These are phyloP conservation scores for Ovis aries DNA, from an alignment of 2,113 vertebrate species.

Conservation along the genomic window DNA sequence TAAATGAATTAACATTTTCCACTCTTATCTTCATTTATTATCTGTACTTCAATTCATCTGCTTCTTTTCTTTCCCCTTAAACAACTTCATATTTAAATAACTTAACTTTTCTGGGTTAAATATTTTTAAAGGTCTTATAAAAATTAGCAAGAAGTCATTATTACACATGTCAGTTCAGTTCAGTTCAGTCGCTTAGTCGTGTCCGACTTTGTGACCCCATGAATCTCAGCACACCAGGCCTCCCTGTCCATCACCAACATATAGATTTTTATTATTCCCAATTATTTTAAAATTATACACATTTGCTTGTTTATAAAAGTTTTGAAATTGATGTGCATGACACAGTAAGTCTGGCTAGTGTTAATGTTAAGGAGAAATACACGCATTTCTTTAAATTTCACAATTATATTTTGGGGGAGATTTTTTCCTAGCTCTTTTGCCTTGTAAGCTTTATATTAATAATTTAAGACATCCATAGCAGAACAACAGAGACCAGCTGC, in stretches of 20 bases:
- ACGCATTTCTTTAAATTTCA: not conserved
- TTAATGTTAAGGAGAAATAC: not conserved
- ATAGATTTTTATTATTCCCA: not conserved
- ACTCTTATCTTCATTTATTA: not conserved
- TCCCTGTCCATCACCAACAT: no score
- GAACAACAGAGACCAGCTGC: not conserved
- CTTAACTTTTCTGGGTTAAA: not conserved
- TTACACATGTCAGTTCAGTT: not conserved
- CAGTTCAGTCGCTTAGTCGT: no score
- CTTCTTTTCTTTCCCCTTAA: constrained; percentile 5
- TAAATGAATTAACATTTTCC: not conserved
- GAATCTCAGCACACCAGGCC: no score
- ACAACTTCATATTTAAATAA: not conserved
- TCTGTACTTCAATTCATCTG: not conserved
- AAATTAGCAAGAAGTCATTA: not conserved
- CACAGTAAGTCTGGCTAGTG: not conserved
- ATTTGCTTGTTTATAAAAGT: not conserved
- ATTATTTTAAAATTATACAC: not conserved
- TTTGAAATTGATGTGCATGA: not conserved
- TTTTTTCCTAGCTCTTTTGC: not conserved
- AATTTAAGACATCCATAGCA: not conserved
- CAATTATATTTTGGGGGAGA: not conserved
- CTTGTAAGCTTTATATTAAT: not conserved
- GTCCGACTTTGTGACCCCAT: no score
- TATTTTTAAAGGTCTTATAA: constrained; percentile 11